Evolutionary conservation across 1,140 invertebrate genomes (phyloP), one percentile per base, ranked within the genome.

Genomic region (Trichonephila clavata): DNA sequence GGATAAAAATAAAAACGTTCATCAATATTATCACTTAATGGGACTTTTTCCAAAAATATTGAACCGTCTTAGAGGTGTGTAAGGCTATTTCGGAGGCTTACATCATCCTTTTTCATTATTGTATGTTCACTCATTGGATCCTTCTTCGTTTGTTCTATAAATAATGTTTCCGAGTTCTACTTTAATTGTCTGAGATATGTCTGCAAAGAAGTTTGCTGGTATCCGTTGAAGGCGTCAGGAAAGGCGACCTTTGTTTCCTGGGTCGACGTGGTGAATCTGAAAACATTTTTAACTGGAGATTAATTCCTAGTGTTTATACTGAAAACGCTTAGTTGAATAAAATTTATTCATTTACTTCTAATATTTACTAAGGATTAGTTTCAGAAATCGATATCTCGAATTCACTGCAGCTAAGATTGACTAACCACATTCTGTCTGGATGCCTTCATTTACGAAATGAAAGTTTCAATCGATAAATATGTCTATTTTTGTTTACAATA

Each of bases 131-230:
- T 77, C 71, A 77, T 77, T 39, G 71, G 71, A 39, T 77, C 32
- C 27, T 77, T 77, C 71, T 77, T 39, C 71, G 32, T 77, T 77
- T 77, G 71, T 77, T 77, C 71, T 77, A 77, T 77, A 77, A 77
- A 77, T 77, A 77, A 39, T 77, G 71, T 77, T 27, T 77, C 71
- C 71, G 3, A 77, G 71, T 39, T 77, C 27, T 77, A 20, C 71
- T 16, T 27, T 77, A 32, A 77, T 77, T 77, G 71, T 77, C 71
- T 77, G 71, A 77, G 71, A 77, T 77, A 77, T 77, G 71, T 77
- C 71, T 77, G 27, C 71, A 18, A 13, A 18, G 71, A 18, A 14
- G 27, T 77, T 77, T 14, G 43, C 68, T 77, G 24, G 16, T 77
- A 32, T 77, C 24, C 68, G 24, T 77, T 32, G 27, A 39, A 10